A percentile compares a stretch with the other conserved stretches of the same genome.
These are phyloP conservation scores for Phasianus colchicus DNA, from an alignment of 2,113 vertebrate genomes.

Conservation along the genomic window DNA sequence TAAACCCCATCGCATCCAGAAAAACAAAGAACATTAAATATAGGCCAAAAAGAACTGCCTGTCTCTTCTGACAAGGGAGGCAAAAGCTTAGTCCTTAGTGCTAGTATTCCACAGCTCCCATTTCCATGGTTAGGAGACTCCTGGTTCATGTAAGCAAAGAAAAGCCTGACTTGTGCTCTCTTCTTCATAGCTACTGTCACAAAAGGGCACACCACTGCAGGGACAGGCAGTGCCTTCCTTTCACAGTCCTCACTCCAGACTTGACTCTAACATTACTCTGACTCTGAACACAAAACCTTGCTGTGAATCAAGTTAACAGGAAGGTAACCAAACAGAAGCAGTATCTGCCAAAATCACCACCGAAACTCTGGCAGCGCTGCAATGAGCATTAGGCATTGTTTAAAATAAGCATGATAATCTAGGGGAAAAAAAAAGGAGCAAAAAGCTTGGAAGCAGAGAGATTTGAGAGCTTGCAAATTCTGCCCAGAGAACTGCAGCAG, in stretches of 20 bases:
- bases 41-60: not conserved
- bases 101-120: not conserved
- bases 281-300: not conserved
- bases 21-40: not conserved
- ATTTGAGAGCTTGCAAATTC: not conserved
- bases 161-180: not conserved
- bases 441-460: not conserved
- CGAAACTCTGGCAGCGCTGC: constrained; percentile 10
- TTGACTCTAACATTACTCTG: not conserved
- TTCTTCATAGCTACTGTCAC: not conserved
- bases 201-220: not conserved
- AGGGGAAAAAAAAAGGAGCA: not conserved
- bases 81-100: not conserved
- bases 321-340: constrained; percentile 25
- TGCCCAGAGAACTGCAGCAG: not conserved
- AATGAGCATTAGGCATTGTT: not conserved
- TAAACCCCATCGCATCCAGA: not conserved
- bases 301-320: not conserved
- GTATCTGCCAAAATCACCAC: constrained; percentile 12
- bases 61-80: not conserved
- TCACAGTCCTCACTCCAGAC: not conserved
- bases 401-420: not conserved
- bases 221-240: not conserved
- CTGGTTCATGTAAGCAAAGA: not conserved
- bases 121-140: fast-evolving